Evolutionary conservation across 1,140 invertebrate species (phyloP).

Genomic region (Myzus persicae): DNA sequence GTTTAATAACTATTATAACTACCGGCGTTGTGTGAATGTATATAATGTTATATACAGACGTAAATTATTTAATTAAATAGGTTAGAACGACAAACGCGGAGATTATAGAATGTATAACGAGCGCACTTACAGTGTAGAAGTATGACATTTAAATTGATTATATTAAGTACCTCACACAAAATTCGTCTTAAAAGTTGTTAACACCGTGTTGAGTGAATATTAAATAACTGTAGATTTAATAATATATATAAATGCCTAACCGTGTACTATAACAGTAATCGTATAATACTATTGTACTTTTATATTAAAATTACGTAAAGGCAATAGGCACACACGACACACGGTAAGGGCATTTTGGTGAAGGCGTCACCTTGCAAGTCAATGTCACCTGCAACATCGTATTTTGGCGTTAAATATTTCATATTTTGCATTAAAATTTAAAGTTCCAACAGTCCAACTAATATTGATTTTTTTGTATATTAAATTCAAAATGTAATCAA

Average conservation of each 20-base stretch:
- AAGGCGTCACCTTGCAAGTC: background rate
- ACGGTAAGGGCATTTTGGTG: background rate
- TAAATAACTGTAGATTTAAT: background rate
- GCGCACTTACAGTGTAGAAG: background rate
- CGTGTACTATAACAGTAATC: background rate
- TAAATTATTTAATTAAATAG: background rate
- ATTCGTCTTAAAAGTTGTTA: background rate
- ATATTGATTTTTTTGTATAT: too few species aligned
- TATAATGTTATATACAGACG: background rate
- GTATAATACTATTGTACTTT: too few species aligned
- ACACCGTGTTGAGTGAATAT: background rate
- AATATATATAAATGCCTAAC: too few species aligned
- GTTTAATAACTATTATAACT: constrained; percentile 18
- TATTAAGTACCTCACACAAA: background rate
- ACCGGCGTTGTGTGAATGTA: too few species aligned
- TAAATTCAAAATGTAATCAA: too few species aligned
- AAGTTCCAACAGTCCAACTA: too few species aligned
- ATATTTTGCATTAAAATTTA: too few species aligned
- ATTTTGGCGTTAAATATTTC: too few species aligned
- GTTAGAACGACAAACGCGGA: background rate
- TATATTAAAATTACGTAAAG: too few species aligned
- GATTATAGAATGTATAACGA: background rate
- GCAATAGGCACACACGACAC: background rate
- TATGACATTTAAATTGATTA: background rate
- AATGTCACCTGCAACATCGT: too few species aligned